Evolutionary conservation across 1,140 invertebrate genomes (phyloP), one percentile per base, ranked within the genome.

Genomic region (Caenorhabditis remanei): DNA sequence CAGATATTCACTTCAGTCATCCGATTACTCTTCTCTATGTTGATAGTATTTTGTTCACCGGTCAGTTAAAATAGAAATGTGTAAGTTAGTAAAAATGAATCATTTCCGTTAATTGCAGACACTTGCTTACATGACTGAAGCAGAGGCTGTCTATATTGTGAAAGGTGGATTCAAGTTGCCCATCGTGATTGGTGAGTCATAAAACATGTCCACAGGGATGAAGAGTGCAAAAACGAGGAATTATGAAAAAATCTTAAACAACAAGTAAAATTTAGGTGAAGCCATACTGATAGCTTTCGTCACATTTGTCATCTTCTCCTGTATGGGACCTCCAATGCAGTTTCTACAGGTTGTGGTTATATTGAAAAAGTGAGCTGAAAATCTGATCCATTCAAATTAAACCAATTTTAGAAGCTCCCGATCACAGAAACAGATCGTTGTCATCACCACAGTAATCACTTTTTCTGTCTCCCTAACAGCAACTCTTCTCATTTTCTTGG

Each of bases 251-350:
- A 32, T 32, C 50, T 50, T 2, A 50, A 50, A 50, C 14, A 16
- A 50, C 50, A 16, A 2, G 2, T 16, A 13, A 53, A 16, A 63
- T 24, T 5, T 13, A 71, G 65, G 65, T 43, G 11, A 46, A 46
- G 65, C 65, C 4, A 71, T 71, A 41, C 41, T 71, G 11, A 71
- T 71, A 11, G 46, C 65, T 19, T 71, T 71, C 19, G 65, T 71
- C 40, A 71, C 65, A 71, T 71, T 71, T 71, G 65, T 71, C 65
- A 71, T 71, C 7, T 71, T 71, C 11, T 71, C 65, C 4, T 71
- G 65, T 71, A 46, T 71, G 65, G 65, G 65, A 5, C 65, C 65
- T 6, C 65, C 65, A 8, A 71, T 71, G 65, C 65, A 71, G 24
- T 71, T 71, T 46, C 41, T 43, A 19, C 65, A 71, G 46, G 41